Evolutionary conservation across 2,113 vertebrate species (phyloP).

Genomic region (Agapornis roseicollis): DNA sequence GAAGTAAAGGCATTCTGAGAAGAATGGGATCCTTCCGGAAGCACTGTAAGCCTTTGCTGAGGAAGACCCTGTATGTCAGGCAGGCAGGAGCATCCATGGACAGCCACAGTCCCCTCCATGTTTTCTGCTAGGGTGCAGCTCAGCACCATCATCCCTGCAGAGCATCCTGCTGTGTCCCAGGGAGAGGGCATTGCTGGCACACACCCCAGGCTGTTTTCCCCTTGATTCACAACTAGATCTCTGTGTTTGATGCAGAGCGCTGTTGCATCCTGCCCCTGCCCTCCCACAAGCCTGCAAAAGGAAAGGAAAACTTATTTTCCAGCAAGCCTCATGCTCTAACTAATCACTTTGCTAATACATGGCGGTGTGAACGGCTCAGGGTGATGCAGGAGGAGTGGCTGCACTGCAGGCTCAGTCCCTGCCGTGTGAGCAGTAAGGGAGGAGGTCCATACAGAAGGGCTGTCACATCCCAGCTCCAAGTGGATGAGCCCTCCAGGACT

Average conservation of each 20-base stretch:
- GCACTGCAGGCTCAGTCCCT: not conserved
- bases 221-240: not conserved
- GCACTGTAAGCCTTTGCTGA: not conserved
- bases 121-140: not conserved
- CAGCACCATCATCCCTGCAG: not conserved
- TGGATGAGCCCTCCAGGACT: not conserved
- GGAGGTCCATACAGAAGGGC: not conserved
- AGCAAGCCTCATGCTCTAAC: not conserved
- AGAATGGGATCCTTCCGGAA: constrained; percentile 1
- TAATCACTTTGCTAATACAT: constrained; percentile 15
- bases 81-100: not conserved
- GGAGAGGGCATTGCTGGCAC: not conserved
- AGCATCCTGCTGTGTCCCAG: not conserved
- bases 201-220: not conserved
- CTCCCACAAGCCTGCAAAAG: not conserved
- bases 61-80: not conserved
- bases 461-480: not conserved
- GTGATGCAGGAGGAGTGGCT: constrained; percentile 10
- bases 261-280: not conserved
- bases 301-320: not conserved
- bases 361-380: not conserved
- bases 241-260: not conserved
- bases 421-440: not conserved
- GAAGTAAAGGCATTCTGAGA: not conserved
- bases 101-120: not conserved